Conservation (phyloP, 2,797 vertebrate species). For the Myotis myotis region DNA sequence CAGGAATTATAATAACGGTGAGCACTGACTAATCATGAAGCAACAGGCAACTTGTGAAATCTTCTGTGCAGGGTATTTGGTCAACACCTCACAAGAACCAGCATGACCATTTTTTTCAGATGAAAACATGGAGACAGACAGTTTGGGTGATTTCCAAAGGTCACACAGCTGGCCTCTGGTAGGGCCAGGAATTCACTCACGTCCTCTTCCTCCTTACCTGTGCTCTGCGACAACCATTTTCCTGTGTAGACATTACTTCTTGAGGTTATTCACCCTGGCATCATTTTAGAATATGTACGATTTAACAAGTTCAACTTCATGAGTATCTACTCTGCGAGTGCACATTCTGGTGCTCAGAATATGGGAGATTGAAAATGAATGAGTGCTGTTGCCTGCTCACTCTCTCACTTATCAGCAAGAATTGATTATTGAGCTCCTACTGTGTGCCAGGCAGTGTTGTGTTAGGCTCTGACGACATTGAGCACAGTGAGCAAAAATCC, state of each 20-base stretch:
- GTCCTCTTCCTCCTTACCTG: not conserved
- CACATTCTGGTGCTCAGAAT: not conserved
- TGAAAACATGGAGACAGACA: not conserved
- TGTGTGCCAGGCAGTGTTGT: not conserved
- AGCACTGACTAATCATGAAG: not conserved
- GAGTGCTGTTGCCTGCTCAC: not conserved
- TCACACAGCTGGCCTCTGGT: not conserved
- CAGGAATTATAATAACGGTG: not conserved
- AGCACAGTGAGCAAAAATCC: not conserved
- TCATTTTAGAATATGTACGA: not conserved
- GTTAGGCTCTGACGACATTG: not conserved
- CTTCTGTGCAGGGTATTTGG: not conserved
- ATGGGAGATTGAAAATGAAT: not conserved
- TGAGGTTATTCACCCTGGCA: not conserved
- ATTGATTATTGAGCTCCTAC: not conserved
- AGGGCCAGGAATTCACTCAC: not conserved
- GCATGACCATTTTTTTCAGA: not conserved
- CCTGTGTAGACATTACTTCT: not conserved
- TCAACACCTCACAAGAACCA: not conserved
- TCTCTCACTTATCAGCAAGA: not conserved
- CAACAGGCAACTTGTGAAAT: not conserved
- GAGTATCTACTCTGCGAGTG: not conserved
- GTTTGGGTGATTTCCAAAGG: not conserved
- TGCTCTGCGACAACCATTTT: not conserved
- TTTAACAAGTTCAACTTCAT: not conserved